Evolutionary conservation across 1,140 invertebrate genomes (phyloP).

Genomic region (Polypedilum pembai): DNA sequence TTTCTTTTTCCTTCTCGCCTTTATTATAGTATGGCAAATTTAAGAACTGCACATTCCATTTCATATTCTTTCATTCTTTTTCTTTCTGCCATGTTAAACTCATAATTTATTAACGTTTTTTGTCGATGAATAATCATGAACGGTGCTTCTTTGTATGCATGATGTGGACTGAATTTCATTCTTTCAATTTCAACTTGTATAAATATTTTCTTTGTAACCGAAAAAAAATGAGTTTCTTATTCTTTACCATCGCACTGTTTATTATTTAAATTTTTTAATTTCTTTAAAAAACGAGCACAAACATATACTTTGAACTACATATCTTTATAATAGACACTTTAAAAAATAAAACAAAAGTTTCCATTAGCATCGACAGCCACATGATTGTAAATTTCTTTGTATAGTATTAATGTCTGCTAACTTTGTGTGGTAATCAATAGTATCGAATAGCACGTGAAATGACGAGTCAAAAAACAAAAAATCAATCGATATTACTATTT

Average conservation of each 20-base stretch:
- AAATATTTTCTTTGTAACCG: not conserved
- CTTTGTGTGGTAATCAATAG: not conserved
- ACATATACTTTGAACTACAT: not conserved
- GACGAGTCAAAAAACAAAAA: not conserved
- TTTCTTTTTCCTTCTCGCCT: too few species aligned
- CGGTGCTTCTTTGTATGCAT: not conserved
- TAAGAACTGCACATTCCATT: conserved; percentile 12
- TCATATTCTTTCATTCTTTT: not conserved
- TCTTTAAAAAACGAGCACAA: not conserved
- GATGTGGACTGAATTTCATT: not conserved
- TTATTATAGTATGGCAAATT: not conserved
- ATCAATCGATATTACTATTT: conserved; percentile 1
- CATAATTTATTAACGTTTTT: conserved; percentile 19
- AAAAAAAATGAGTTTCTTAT: too few species aligned
- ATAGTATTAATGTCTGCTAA: not conserved
- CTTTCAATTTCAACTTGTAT: not conserved
- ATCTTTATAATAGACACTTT: not conserved
- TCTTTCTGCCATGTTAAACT: not conserved
- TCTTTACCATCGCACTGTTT: too few species aligned
- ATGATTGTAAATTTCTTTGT: too few species aligned
- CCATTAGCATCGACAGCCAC: not conserved
- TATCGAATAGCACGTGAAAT: conserved; percentile 11
- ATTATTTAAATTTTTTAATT: not conserved
- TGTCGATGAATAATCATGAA: conserved; percentile 18
- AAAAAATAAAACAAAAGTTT: not conserved